Base-by-base conservation (phyloP, 2,888 invertebrate species). In the Miltochrista miniata region DNA sequence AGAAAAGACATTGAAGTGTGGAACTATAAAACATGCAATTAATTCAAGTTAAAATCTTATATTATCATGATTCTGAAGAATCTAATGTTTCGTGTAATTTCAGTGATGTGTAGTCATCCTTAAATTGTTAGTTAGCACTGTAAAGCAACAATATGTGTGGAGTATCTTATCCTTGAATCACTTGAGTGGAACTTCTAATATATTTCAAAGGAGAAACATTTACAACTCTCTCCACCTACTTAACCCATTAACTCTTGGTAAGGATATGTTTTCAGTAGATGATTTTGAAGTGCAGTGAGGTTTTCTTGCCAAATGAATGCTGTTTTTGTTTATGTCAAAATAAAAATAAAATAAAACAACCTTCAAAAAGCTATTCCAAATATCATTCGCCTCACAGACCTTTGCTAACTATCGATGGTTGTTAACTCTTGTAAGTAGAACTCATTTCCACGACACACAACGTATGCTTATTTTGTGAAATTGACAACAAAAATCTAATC, bases 151-250 rank as follows among this genome's bases (percentile, higher is more conserved):
- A 53, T 53, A 64, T 41, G 53, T 47, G 37, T 48, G 49, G 43
- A 43, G 33, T 57, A 68, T 69, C 62, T 59, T 67, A 62, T 58
- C 54, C 51, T 56, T 44, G 49, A 59, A 68, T 59, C 63, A 71
- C 70, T 72, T 69, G 67, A 71, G 52, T 63, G 68, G 64, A 75
- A 69, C 64, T 66, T 70, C 72, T 72, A 80, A 80, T 77, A 74
- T 77, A 78, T 80, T 75, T 83, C 79, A 82, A 80, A 83, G 79
- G 74, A 72, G 70, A 60, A 72, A 67, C 67, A 71, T 73, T 76
- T 71, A 72, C 66, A 74, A 70, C 71, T 76, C 74, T 72, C 68
- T 72, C 71, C 71, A 76, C 78, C 79, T 77, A 74, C 74, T 78
- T 81, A 81, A 72, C 71, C 74, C 77, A 81, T 82, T 80, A 81